Base-by-base conservation (phyloP, 2,113 vertebrate species). In the Neoarius graeffei region DNA sequence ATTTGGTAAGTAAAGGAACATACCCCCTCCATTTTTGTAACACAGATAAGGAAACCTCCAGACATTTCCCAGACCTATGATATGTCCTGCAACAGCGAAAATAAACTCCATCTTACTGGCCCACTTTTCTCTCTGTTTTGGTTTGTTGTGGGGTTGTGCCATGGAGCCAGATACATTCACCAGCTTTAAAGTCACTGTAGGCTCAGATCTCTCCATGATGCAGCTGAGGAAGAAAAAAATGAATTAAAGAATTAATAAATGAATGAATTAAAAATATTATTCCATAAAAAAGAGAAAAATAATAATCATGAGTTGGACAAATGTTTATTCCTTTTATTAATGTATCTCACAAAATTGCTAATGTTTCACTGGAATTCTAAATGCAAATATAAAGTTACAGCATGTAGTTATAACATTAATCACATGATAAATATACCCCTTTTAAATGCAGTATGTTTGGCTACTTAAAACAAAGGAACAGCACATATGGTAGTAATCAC, bases 31-130 rank as follows among this genome's bases (percentile, higher is more conserved):
- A 25, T 96, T 96, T 91, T 95, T 96, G 93, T 95, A 96, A 91
- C 95, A 96, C 84, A 96, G 91, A 91, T 95, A 96, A 1, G 95
- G 95, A 90, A 96, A 96, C 87, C 95, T 93, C 95, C 95, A 96
- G 48, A 96, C 94, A 25, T 95, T 96, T 66, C 95, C 95, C 83
- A 96, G 85, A 30, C 95, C 95, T 57, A 96, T 83, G 57, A 96
- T 93, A 86, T 95, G 92, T 85, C 95, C 95, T 7, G 93, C 94
- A 7, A 93, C 93, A 6, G 95, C 94, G 79, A 96, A 88, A 30
- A 95, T 84, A 85, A 93, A 96, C 80, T 96, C 93, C 7, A 93
- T 54, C 86, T 96, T 96, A 82, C 62, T 95, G 81, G 87, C 88
- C 95, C 95, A 96, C 82, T 93, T 89, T 0, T 93, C 95, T 84